Conservation (phyloP, 2,888 invertebrate species). For the Syrphus vitripennis region DNA sequence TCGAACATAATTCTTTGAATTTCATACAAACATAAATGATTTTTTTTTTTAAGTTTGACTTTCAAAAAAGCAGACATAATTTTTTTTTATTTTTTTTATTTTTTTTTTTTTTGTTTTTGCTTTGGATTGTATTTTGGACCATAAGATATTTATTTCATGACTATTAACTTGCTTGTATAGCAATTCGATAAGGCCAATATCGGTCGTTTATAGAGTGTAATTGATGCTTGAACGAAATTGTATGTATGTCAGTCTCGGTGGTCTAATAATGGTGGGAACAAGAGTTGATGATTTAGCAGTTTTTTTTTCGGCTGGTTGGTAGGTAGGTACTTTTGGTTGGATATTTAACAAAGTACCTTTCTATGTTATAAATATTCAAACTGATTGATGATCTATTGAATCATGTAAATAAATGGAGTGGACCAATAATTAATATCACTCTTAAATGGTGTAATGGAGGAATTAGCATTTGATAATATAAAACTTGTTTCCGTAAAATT, state of each 20-base stretch:
- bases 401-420: not conserved
- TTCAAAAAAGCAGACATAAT: not conserved
- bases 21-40: conserved; percentile 6
- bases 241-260: conserved; percentile 3
- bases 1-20: conserved; percentile 52
- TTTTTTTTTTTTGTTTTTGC: too few species aligned
- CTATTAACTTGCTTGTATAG: conserved; percentile 9
- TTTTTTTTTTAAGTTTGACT: conserved; percentile 12
- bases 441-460: not conserved
- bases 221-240: conserved; percentile 32
- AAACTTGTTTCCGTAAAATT: not conserved
- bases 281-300: conserved; percentile 46
- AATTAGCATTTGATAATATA: not conserved
- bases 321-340: not conserved
- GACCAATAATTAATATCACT: not conserved
- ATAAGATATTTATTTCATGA: not conserved
- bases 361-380: not conserved
- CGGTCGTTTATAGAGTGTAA: conserved; percentile 25
- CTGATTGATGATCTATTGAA: conserved; percentile 54
- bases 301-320: not conserved
- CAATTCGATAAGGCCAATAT: conserved; percentile 22
- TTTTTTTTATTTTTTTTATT: too few species aligned
- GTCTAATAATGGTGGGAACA: conserved; percentile 19
- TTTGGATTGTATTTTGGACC: not conserved
- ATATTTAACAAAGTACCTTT: conserved; percentile 19